phyloP scores from a whole-genome alignment of 2,888 invertebrate species.

The Ptilodon capucinus region DNA sequence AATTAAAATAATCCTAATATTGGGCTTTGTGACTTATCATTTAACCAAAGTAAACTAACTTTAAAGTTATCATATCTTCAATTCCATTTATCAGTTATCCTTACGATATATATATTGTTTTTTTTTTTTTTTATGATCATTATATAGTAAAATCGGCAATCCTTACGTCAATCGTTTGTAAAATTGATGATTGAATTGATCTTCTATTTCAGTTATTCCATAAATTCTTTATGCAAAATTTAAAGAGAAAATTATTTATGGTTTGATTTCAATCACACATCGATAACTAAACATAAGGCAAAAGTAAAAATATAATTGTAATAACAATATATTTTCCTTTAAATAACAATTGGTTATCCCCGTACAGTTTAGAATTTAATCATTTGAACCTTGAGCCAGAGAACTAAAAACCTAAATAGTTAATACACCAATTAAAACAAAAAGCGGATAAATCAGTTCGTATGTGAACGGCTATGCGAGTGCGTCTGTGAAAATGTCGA shows the following conservation, averaged over 20 bases:
- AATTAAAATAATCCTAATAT: too few relatives aligned
- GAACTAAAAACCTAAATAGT: constrained; percentile 20
- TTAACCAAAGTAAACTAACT: too few relatives aligned
- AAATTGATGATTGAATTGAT: too few relatives aligned
- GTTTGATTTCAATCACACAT: too few relatives aligned
- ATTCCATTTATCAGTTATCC: not conserved
- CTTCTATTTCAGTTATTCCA: too few relatives aligned
- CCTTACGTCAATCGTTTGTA: not conserved
- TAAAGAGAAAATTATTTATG: too few relatives aligned
- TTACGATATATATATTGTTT: not conserved
- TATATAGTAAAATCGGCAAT: not conserved
- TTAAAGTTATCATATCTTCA: not conserved
- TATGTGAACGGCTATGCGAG: constrained; percentile 12
- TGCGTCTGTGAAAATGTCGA: constrained; percentile 43
- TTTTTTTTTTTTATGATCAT: not conserved
- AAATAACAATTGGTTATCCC: not conserved
- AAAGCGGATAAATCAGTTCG: constrained; percentile 14
- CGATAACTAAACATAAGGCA: too few relatives aligned
- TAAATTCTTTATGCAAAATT: too few relatives aligned
- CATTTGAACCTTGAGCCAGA: constrained; percentile 26
- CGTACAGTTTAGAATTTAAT: not conserved
- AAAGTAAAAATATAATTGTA: not conserved
- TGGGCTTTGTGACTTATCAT: too few relatives aligned
- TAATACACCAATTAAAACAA: constrained; percentile 22
- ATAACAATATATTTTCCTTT: not conserved